phyloP scores from a whole-genome alignment of 2,888 invertebrate genomes.

The Coelinius sp. region DNA sequence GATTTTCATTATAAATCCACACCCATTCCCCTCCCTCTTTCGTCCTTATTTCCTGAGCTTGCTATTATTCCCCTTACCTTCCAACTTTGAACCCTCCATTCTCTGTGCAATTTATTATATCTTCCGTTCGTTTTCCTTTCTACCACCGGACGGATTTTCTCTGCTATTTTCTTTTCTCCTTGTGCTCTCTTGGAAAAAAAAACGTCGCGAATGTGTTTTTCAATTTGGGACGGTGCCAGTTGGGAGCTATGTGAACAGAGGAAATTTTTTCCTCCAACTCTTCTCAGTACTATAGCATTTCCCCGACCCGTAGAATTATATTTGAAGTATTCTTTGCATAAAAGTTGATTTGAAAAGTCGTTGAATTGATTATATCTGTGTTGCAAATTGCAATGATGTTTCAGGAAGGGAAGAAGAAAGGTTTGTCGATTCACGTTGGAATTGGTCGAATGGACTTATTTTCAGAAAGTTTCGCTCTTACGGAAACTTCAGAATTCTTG shows the following conservation, averaged over 20 bases:
- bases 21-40: constrained; percentile 49
- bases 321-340: constrained; percentile 11
- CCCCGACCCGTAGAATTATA: constrained; percentile 32
- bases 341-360: constrained; percentile 25
- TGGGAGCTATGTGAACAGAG: constrained; percentile 51
- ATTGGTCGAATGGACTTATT: neutral
- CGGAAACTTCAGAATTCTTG: neutral
- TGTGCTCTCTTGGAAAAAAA: constrained; percentile 59
- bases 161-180: constrained; percentile 44
- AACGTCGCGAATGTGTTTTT: constrained; percentile 69
- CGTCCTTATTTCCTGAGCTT: constrained; percentile 39
- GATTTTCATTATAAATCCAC: constrained; percentile 71
- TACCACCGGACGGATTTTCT: constrained; percentile 41
- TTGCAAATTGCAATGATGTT: neutral
- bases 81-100: constrained; percentile 67
- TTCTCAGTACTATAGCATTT: constrained; percentile 29
- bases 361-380: constrained; percentile 31
- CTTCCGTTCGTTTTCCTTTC: constrained; percentile 56
- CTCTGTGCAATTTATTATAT: constrained; percentile 66
- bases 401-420: neutral
- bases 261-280: constrained; percentile 46
- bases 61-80: constrained; percentile 53
- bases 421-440: neutral
- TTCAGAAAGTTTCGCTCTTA: neutral
- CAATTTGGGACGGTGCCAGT: constrained; percentile 68